Percentiles rank a stretch among this genome's conserved stretches.
Conservation (phyloP, 2,888 invertebrate genomes). For the Smittia sp. region DNA sequence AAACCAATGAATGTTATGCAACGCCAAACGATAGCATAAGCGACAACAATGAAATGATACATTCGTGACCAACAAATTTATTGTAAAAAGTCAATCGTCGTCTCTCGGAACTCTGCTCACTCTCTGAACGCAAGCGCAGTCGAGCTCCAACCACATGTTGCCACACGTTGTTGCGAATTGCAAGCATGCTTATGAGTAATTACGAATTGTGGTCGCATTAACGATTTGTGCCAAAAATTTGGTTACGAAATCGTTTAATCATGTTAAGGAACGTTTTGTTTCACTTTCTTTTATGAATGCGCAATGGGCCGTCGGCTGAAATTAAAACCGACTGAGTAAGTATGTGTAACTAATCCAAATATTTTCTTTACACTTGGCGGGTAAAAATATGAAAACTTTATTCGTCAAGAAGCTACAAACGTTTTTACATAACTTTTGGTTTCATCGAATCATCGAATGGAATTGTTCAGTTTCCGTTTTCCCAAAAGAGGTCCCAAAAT, state of each 20-base stretch:
- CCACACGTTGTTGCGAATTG: neutral
- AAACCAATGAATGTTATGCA: neutral
- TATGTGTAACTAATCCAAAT: neutral
- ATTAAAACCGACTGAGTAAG: neutral
- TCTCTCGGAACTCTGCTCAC: neutral
- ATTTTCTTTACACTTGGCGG: neutral
- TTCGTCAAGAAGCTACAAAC: too few relatives aligned
- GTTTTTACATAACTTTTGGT: slow-evolving; percentile 1
- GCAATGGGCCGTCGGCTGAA: neutral
- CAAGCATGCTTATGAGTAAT: too few relatives aligned
- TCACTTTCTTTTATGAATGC: neutral
- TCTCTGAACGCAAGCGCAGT: slow-evolving; percentile 10
- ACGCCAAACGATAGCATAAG: neutral
- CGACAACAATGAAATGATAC: too few relatives aligned
- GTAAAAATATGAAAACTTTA: neutral
- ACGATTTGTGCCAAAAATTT: too few relatives aligned
- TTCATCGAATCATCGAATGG: neutral
- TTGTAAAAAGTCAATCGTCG: neutral
- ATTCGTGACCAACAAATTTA: neutral
- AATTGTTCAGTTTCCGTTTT: too few relatives aligned
- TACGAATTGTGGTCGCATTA: too few relatives aligned
- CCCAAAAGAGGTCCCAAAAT: too few relatives aligned
- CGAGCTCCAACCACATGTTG: neutral
- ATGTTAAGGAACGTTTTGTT: neutral
- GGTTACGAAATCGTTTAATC: too few relatives aligned